These are phyloP conservation scores for Geophilus truncorum DNA, from an alignment of 2,888 invertebrate genomes.

Conservation along the genomic window DNA sequence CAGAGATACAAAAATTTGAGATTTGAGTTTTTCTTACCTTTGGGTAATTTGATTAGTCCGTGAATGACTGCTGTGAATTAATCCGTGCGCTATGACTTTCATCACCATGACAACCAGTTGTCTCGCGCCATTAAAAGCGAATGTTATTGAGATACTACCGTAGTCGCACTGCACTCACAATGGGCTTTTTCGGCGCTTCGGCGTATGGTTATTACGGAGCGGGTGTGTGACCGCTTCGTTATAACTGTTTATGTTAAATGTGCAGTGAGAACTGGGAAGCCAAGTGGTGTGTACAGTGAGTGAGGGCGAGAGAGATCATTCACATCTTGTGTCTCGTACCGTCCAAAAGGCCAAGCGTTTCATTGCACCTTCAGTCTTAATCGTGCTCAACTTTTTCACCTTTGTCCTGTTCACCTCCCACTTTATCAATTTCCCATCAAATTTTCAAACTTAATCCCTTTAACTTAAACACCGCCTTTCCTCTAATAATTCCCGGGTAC, in stretches of 20 bases:
- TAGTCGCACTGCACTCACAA: neutral
- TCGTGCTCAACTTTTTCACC: neutral
- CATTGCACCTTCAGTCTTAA: neutral
- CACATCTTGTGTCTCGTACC: conserved; percentile 4
- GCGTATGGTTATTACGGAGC: too few species aligned
- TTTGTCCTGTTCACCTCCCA: conserved; percentile 10
- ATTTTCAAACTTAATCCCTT: neutral
- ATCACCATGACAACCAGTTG: neutral
- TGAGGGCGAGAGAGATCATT: conserved; percentile 10
- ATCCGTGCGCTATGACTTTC: neutral
- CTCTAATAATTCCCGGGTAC: too few species aligned
- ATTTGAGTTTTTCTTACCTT: neutral
- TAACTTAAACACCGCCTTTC: too few species aligned
- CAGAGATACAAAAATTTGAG: too few species aligned
- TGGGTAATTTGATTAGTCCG: neutral
- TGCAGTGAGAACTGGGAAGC: neutral
- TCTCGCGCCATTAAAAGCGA: neutral
- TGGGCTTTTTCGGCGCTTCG: too few species aligned
- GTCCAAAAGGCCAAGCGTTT: conserved; percentile 10
- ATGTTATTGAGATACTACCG: too few species aligned
- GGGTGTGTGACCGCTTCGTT: neutral
- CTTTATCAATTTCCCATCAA: neutral
- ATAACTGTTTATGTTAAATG: neutral
- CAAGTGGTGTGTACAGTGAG: neutral
- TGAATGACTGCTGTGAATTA: neutral